Conservation (phyloP, 2,888 invertebrate species). For the Hyposoter didymator region DNA sequence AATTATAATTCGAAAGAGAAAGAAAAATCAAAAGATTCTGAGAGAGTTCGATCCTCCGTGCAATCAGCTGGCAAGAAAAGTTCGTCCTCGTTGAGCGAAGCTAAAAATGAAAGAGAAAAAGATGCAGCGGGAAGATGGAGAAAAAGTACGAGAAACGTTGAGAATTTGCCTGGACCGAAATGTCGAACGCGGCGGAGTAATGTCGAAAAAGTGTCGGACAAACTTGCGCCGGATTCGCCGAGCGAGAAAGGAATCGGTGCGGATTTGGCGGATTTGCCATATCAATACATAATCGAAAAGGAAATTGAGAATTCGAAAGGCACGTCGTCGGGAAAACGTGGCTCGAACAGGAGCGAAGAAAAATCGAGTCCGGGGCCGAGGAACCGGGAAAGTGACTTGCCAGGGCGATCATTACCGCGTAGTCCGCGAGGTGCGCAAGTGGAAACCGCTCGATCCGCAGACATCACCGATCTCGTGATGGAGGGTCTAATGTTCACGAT, state of each 20-base stretch:
- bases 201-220: slow-evolving; percentile 27
- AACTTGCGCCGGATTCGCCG: slow-evolving; percentile 32
- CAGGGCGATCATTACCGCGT: slow-evolving; percentile 40
- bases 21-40: background rate
- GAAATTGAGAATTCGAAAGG: slow-evolving; percentile 76
- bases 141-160: slow-evolving; percentile 12
- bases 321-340: slow-evolving; percentile 19
- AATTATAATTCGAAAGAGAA: background rate
- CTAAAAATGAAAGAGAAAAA: background rate
- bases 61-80: background rate
- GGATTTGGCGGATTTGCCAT: slow-evolving; percentile 75
- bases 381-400: slow-evolving; percentile 36
- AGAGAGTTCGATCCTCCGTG: background rate
- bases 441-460: slow-evolving; percentile 75
- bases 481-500: slow-evolving; percentile 83
- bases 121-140: background rate
- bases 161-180: slow-evolving; percentile 10
- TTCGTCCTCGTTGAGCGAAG: background rate
- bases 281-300: slow-evolving; percentile 80
- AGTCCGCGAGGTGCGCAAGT: slow-evolving; percentile 49
- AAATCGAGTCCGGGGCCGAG: slow-evolving; percentile 40
- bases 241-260: slow-evolving; percentile 41
- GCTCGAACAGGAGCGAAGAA: background rate
- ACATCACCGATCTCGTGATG: slow-evolving; percentile 83
- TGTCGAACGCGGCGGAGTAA: slow-evolving; percentile 34